Conservation (phyloP, 2,888 invertebrate genomes). For the Ophraella communa region DNA sequence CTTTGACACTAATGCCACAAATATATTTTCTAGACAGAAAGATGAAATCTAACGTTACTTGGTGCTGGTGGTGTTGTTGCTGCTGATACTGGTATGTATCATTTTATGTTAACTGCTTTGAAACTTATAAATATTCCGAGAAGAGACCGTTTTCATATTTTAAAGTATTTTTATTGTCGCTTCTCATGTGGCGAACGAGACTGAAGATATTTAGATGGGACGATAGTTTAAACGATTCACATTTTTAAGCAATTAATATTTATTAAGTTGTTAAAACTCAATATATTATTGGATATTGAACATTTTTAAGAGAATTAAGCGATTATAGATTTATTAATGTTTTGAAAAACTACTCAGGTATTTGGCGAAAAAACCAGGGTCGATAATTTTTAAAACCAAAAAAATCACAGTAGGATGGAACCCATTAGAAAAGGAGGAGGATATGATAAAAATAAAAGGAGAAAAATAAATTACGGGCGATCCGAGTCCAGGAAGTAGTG, state of each 20-base stretch:
- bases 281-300: not conserved
- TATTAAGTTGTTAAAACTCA: not conserved
- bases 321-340: not conserved
- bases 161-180: constrained; percentile 11
- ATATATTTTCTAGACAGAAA: constrained; percentile 26
- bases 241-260: not conserved
- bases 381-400: too few relatives aligned
- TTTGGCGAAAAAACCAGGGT: too few relatives aligned
- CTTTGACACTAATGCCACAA: constrained; percentile 34
- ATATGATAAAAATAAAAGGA: too few relatives aligned
- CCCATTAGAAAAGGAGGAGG: too few relatives aligned
- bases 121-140: constrained; percentile 23
- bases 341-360: too few relatives aligned
- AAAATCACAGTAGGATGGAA: too few relatives aligned
- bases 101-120: constrained; percentile 28
- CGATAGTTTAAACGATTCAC: not conserved
- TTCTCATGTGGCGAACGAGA: constrained; percentile 3
- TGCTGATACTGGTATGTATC: constrained; percentile 32
- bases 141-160: constrained; percentile 18
- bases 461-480: too few relatives aligned
- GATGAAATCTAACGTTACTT: constrained; percentile 32
- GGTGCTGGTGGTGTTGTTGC: too few relatives aligned
- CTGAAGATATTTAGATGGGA: not conserved
- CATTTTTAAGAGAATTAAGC: not conserved
- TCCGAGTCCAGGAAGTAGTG: too few relatives aligned